Percentiles rank a stretch among this genome's conserved stretches.
Conservation (phyloP, 2,888 invertebrate species). For the Nomada lathburiana region DNA sequence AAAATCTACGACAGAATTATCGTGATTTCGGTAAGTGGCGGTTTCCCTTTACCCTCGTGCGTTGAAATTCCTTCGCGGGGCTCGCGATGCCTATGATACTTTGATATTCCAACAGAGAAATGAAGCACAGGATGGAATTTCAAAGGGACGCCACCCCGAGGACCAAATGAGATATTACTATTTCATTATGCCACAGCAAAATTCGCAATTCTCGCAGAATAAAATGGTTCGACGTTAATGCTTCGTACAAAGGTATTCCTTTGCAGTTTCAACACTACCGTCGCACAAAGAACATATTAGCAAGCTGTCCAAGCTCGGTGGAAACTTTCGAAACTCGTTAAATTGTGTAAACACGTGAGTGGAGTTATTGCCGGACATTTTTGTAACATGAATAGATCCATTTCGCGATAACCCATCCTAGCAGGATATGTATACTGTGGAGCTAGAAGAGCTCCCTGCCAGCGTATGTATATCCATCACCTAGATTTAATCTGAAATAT, state of each 20-base stretch:
- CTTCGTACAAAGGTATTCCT: neutral
- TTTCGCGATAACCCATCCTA: too few relatives aligned
- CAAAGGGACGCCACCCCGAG: slow-evolving; percentile 41
- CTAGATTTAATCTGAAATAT: too few relatives aligned
- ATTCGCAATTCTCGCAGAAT: slow-evolving; percentile 19
- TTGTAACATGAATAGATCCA: neutral
- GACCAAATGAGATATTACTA: slow-evolving; percentile 40
- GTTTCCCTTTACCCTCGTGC: neutral
- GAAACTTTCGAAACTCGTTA: neutral
- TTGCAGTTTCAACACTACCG: slow-evolving; percentile 24
- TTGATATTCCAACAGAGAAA: slow-evolving; percentile 41
- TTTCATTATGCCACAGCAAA: slow-evolving; percentile 36
- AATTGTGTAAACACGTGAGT: neutral
- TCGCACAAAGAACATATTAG: neutral
- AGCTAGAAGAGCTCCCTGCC: too few relatives aligned
- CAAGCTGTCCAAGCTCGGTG: neutral
- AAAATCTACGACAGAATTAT: neutral
- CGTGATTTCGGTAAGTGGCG: neutral
- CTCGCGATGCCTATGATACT: slow-evolving; percentile 5
- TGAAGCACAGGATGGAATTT: slow-evolving; percentile 48
- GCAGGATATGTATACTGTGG: too few relatives aligned
- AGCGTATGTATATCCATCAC: too few relatives aligned
- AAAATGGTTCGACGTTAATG: slow-evolving; percentile 31
- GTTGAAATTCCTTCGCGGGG: slow-evolving; percentile 17
- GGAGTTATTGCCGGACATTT: neutral